Conservation (phyloP, 2,797 vertebrate genomes). For the Aythya fuligula region DNA sequence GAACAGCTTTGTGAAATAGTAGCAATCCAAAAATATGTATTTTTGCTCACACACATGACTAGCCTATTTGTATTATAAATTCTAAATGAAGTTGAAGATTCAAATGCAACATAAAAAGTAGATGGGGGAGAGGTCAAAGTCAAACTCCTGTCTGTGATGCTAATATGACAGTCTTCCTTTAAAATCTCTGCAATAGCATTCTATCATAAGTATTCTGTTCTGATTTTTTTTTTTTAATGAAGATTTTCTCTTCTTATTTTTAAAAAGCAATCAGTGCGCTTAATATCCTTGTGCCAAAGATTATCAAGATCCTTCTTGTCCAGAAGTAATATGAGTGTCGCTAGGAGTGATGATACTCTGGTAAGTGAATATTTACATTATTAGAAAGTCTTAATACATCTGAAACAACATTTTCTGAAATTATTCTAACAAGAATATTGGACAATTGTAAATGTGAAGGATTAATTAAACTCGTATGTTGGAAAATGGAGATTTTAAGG, state of each 20-base stretch:
- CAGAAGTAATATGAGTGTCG: conserved; percentile 97
- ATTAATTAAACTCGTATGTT: not conserved
- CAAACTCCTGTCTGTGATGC: not conserved
- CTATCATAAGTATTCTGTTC: not conserved
- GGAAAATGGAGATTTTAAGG: not conserved
- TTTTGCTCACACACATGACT: not conserved
- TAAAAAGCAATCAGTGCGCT: conserved; percentile 95
- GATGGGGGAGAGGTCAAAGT: not conserved
- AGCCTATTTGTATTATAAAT: not conserved
- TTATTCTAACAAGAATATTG: not conserved
- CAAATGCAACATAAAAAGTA: not conserved
- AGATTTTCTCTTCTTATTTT: conserved; percentile 44
- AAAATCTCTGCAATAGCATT: not conserved
- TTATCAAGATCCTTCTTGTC: conserved; percentile 98
- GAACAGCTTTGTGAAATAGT: not conserved
- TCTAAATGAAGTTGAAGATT: not conserved
- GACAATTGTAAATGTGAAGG: not conserved
- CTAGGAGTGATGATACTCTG: conserved; percentile 96
- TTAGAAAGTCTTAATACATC: not conserved
- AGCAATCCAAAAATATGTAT: not conserved
- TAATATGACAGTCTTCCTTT: not conserved
- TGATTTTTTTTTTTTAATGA: conserved; percentile 14
- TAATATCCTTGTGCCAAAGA: conserved; percentile 99
- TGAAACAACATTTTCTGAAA: not conserved
- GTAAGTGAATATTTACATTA: conserved; percentile 79